Base-by-base conservation (phyloP, 2,888 invertebrate genomes). In the Stictocephala bisonia region DNA sequence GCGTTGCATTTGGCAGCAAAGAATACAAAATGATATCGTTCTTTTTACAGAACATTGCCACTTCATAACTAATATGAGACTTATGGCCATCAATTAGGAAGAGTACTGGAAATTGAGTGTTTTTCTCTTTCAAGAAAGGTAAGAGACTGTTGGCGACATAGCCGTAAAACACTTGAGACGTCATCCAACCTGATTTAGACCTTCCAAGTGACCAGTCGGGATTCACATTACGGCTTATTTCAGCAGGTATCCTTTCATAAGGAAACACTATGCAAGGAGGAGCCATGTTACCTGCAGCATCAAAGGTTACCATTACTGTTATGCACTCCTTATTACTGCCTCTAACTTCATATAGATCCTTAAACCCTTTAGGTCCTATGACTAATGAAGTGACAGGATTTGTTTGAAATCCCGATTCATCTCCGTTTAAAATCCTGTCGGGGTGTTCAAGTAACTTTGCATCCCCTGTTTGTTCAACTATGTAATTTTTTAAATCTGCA, bases 41-140 rank as follows among this genome's bases (percentile, higher is more conserved):
- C 2, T 58, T 18, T 58, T 58, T 58, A 18, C 29, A 58, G 58
- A 58, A 27, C 31, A n/a, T 27, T 24, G 58, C 58, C 22, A 58
- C 58, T 58, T 58, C 58, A 58, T 58, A 58, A 29, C 26, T 58
- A 24, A 58, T 58, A 27, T 24, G n/a, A n/a, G 58, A 58, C 18
- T 58, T 58, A 26, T 58, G 58, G 3, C 58, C 58, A 58, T 58
- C 41, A 41, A 41, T 41, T 41, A 41, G 18, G 18, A 4, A 41
- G 18, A 41, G 9, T 18, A 58, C 58, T 58, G 58, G 72, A 72
- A 48, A 31, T n/a, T n/a, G n/a, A 72, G 60, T 40, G 9, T 72
- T 76, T 60, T 74, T 71, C 1, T 40, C 71, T 18, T 15, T 74
- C 20, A 53, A 53, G 9, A 67, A 60, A 18, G 58, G 66, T 2